Conservation (phyloP, 1,140 invertebrate genomes). For the Drosophila nikananu region DNA sequence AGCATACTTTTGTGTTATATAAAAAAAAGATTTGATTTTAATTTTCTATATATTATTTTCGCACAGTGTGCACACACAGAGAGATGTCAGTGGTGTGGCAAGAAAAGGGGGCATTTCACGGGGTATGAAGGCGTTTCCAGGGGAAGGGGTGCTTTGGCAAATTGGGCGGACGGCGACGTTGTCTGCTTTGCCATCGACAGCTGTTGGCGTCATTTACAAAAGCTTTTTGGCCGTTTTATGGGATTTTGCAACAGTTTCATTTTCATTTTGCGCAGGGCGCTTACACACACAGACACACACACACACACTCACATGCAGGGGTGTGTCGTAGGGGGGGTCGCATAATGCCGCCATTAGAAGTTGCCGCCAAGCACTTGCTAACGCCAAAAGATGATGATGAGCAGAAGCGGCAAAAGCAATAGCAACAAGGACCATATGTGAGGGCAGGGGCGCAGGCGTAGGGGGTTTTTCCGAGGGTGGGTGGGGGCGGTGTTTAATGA, state of each 20-base stretch:
- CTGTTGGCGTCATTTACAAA: conserved; percentile 82
- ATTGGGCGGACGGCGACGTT: conserved; percentile 63
- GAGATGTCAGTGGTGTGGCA: conserved; percentile 33
- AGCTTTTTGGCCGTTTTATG: conserved; percentile 82
- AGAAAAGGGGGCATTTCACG: conserved; percentile 9
- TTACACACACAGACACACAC: conserved; percentile 27
- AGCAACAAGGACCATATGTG: conserved; percentile 58
- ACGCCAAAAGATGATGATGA: conserved; percentile 97
- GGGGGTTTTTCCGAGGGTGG: background rate
- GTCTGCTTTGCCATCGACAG: conserved; percentile 77
- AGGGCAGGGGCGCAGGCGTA: background rate
- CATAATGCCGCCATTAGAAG: conserved; percentile 81
- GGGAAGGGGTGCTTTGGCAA: conserved; percentile 53
- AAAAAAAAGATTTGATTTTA: no score
- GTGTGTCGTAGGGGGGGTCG: conserved; percentile 17
- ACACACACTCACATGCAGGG: conserved; percentile 10
- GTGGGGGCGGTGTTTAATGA: background rate
- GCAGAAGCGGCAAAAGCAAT: conserved; percentile 59
- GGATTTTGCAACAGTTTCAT: conserved; percentile 82
- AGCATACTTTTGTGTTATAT: no score
- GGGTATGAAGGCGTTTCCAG: background rate
- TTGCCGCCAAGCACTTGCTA: conserved; percentile 83
- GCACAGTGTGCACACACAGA: conserved; percentile 28
- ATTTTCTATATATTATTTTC: background rate
- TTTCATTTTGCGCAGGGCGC: conserved; percentile 70